Conservation (phyloP, 2,113 vertebrate species). For the Microcebus griseorufus region DNA sequence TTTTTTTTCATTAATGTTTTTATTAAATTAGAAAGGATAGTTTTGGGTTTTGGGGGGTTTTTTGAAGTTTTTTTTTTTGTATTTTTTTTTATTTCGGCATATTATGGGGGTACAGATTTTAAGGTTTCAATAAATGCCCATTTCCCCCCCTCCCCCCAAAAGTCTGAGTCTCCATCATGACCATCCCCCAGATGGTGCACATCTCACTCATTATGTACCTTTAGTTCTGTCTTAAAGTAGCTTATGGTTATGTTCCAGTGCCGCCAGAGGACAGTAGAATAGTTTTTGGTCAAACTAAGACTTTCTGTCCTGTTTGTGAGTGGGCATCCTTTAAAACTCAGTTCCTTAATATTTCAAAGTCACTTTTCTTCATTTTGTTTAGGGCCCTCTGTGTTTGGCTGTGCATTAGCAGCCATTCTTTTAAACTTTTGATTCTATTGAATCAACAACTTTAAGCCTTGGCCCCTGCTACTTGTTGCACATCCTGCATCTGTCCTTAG, state of each 20-base stretch:
- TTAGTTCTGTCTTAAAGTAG: neutral
- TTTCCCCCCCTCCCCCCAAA: no score
- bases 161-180: no score
- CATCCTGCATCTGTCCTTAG: conserved; percentile 62
- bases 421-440: conserved; percentile 46
- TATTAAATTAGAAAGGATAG: no score
- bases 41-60: no score
- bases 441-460: conserved; percentile 59
- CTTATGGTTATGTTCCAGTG: neutral
- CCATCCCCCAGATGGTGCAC: no score
- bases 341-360: conserved; percentile 32
- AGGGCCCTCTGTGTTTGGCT: conserved; percentile 3
- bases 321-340: conserved; percentile 16
- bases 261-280: neutral
- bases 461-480: conserved; percentile 17
- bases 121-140: no score
- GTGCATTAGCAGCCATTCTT: conserved; percentile 31
- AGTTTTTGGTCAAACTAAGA: conserved; percentile 23
- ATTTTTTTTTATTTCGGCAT: no score
- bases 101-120: no score
- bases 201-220: no score
- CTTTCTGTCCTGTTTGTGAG: neutral
- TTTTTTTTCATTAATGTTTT: no score
- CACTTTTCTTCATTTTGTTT: conserved; percentile 51
- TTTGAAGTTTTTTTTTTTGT: no score